A percentile compares a stretch with the other conserved stretches of the same genome.
Conservation (phyloP, 2,113 vertebrate genomes). For the Ochotona princeps region DNA sequence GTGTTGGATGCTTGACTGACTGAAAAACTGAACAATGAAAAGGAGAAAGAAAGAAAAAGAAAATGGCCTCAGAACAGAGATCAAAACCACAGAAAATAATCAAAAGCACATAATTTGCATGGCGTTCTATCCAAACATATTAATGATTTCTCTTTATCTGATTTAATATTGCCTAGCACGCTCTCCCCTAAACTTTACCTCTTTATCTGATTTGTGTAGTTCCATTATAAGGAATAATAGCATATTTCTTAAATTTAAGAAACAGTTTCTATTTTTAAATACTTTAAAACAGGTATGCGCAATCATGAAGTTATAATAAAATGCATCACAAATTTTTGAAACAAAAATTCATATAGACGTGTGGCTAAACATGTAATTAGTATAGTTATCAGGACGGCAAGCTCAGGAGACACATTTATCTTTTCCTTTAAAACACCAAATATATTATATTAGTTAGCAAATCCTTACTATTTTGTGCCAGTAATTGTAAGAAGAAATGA, state of each 20-base stretch:
- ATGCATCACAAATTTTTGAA: neutral
- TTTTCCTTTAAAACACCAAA: neutral
- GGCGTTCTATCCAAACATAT: neutral
- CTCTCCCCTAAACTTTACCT: fast-evolving
- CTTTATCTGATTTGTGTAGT: neutral
- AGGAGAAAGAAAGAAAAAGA: neutral
- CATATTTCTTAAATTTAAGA: neutral
- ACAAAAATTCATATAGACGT: neutral
- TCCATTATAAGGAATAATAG: neutral
- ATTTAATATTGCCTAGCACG: neutral
- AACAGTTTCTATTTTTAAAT: neutral
- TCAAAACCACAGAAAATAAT: no score
- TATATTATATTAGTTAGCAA: neutral
- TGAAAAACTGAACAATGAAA: slow-evolving; percentile 9
- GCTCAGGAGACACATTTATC: neutral
- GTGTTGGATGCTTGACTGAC: neutral
- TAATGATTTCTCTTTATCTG: neutral
- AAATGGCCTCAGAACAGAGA: no score
- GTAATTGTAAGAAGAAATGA: neutral
- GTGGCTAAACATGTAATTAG: neutral
- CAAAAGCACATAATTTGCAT: neutral
- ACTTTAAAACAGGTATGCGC: neutral
- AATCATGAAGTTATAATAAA: neutral
- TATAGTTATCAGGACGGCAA: neutral
- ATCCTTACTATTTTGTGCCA: neutral